phyloP scores from a whole-genome alignment of 2,797 vertebrate species.

The Acanthurus leucopareius region DNA sequence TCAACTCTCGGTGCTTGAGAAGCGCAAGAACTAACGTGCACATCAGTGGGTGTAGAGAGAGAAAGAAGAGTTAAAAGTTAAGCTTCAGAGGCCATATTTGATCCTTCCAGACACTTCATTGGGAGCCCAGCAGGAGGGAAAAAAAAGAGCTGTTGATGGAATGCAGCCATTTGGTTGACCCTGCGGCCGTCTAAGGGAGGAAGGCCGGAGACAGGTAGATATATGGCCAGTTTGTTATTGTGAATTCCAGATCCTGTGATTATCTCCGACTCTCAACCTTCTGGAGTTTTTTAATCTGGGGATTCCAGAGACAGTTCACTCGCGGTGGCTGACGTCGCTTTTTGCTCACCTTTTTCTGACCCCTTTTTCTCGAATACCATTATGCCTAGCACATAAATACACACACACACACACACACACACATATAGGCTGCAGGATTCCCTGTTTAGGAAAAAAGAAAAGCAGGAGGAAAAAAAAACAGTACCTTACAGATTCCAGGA shows the following conservation, averaged over 20 bases:
- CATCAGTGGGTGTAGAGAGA: conserved; percentile 13
- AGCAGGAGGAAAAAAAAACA: conserved; percentile 73
- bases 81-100: conserved; percentile 78
- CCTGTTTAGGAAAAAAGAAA: conserved; percentile 56
- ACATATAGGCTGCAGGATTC: conserved; percentile 62
- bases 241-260: conserved; percentile 98
- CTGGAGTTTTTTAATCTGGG: conserved; percentile 96
- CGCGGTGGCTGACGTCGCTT: conserved; percentile 83
- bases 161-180: conserved; percentile 93
- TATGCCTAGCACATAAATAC: conserved; percentile 9
- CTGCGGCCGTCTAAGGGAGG: conserved; percentile 92
- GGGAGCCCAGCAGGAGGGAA: conserved; percentile 68
- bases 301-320: conserved; percentile 94
- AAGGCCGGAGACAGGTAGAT: conserved; percentile 98
- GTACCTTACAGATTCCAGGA: conserved; percentile 88
- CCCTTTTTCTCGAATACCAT: conserved; percentile 69
- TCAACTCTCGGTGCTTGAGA: conserved; percentile 9
- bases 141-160: conserved; percentile 87
- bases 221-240: conserved; percentile 99
- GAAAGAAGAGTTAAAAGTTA: conserved; percentile 56
- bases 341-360: conserved; percentile 91
- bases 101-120: conserved; percentile 83
- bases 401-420: conserved; percentile 25
- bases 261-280: conserved; percentile 94
- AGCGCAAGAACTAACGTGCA: conserved; percentile 42